Evolutionary conservation across 2,888 invertebrate species (phyloP).

Genomic region (Ectemnius lituratus): DNA sequence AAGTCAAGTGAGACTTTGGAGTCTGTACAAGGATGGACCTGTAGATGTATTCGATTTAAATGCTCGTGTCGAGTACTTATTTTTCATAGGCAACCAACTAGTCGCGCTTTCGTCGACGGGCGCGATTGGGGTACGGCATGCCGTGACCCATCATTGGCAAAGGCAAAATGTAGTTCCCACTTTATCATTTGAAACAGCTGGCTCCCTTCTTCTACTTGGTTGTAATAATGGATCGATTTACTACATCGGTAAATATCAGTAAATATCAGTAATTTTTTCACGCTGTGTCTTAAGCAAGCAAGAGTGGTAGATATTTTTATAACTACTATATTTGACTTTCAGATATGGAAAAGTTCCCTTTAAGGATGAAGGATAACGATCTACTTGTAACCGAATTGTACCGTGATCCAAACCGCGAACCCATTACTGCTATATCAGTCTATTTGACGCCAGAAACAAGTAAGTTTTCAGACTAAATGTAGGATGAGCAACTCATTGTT

Average conservation of each 20-base stretch:
- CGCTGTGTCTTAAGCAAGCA: too few relatives aligned
- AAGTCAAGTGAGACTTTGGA: slow-evolving; percentile 88
- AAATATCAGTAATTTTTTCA: too few relatives aligned
- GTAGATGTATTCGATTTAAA: slow-evolving; percentile 90
- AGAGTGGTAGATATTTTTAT: too few relatives aligned
- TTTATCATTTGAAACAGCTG: slow-evolving; percentile 97
- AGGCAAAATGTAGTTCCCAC: slow-evolving; percentile 97
- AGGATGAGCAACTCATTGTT: too few relatives aligned
- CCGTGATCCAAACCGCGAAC: slow-evolving; percentile 95
- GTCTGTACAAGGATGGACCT: slow-evolving; percentile 88
- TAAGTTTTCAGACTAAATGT: slow-evolving; percentile 79
- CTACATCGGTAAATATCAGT: slow-evolving; percentile 87
- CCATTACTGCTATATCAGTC: slow-evolving; percentile 98
- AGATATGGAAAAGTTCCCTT: slow-evolving; percentile 99
- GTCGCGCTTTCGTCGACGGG: slow-evolving; percentile 96
- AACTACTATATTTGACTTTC: slow-evolving; percentile 8
- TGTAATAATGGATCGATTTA: slow-evolving; percentile 98
- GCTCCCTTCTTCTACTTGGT: slow-evolving; percentile 95
- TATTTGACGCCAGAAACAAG: slow-evolving; percentile 99
- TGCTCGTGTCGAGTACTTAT: slow-evolving; percentile 95
- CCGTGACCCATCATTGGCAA: slow-evolving; percentile 99
- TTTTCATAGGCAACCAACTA: slow-evolving; percentile 98
- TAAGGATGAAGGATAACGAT: slow-evolving; percentile 99
- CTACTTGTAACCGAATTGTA: slow-evolving; percentile 97
- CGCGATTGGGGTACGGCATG: slow-evolving; percentile 99